Evolutionary conservation across 2,888 invertebrate species (phyloP), one percentile per base, ranked within the genome.

Genomic region (Tanypteryx hageni): DNA sequence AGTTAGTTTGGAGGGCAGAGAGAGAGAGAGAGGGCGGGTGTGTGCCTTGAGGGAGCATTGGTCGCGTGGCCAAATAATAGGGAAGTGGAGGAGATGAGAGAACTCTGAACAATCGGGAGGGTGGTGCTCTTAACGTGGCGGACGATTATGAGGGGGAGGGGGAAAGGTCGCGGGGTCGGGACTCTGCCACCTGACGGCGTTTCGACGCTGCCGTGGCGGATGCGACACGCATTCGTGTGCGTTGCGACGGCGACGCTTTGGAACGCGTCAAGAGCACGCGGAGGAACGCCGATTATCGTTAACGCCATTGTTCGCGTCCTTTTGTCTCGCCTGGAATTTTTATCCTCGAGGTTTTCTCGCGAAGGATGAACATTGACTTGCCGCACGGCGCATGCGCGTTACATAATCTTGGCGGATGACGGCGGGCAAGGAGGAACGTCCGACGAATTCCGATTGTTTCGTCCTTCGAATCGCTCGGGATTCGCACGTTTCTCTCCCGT

Each of bases 61-160:
- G 89, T 89, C 89, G 89, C 89, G 89, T 89, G 89, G 64, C 64
- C 64, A 18, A 64, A 89, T 89, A 89, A 89, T 89, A 61, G 89
- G n/a, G 14, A 16, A 56, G 83, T 9, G 83, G 31, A 31, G 82
- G 82, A 57, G 56, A 13, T 27, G 31, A 44, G 61, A 18, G 64
- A 18, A n/a, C 14, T 31, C 64, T 61, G 18, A 83, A 61, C 59
- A 61, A 86, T 61, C 61, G 86, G 61, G 85, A 27, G 61, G 85
- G 85, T 59, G 44, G 44, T 44, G 61, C 86, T 18, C 86, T 61
- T 22, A 27, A 56, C 83, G 56, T 56, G 56, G 14, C 82, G 82
- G n/a, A 44, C 31, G 86, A 31, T n/a, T n/a, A n/a, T 18, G 89
- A n/a, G 56, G 56, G 13, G 82, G 44, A 9, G 83, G n/a, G 56